Conservation (phyloP, 2,797 vertebrate genomes). For the Clarias pachynema region DNA sequence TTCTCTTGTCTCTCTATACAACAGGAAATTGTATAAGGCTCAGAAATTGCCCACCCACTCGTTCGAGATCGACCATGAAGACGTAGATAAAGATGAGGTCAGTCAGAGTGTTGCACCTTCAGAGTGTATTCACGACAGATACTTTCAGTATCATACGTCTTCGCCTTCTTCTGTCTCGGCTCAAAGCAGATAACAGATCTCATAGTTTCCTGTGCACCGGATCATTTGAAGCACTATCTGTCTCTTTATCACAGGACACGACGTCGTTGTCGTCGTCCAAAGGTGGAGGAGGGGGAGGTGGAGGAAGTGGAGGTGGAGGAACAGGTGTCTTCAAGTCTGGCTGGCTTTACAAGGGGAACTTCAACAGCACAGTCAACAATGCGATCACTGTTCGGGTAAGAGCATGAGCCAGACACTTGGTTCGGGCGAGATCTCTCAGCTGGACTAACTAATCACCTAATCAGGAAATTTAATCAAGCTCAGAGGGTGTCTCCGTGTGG, state of each 20-base stretch:
- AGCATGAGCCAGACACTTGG: conserved; percentile 1
- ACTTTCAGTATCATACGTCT: background rate
- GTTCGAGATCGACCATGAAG: conserved; percentile 97
- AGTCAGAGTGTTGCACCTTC: conserved; percentile 54
- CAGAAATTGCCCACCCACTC: conserved; percentile 95
- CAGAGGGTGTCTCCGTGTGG: background rate
- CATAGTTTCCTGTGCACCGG: conserved; percentile 13
- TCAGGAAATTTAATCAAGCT: conserved; percentile 6
- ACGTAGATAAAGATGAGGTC: conserved; percentile 97
- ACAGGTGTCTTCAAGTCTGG: conserved; percentile 93
- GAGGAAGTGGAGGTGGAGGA: conserved; percentile 65
- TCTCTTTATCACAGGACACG: conserved; percentile 82
- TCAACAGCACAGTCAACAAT: conserved; percentile 98
- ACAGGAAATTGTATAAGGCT: conserved; percentile 85
- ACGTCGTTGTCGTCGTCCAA: conserved; percentile 97
- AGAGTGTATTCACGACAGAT: background rate
- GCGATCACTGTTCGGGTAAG: conserved; percentile 97
- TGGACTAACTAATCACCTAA: conserved; percentile 9
- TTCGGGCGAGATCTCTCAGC: background rate
- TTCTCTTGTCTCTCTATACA: background rate
- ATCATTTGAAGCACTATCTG: background rate
- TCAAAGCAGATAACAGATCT: conserved; percentile 3
- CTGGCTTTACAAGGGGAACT: conserved; percentile 99
- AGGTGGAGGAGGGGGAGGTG: conserved; percentile 84
- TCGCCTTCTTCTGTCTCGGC: too few relatives aligned